Evolutionary conservation across 2,113 vertebrate species (phyloP), one percentile per base, ranked within the genome.

Genomic region (Bombycilla garrulus): DNA sequence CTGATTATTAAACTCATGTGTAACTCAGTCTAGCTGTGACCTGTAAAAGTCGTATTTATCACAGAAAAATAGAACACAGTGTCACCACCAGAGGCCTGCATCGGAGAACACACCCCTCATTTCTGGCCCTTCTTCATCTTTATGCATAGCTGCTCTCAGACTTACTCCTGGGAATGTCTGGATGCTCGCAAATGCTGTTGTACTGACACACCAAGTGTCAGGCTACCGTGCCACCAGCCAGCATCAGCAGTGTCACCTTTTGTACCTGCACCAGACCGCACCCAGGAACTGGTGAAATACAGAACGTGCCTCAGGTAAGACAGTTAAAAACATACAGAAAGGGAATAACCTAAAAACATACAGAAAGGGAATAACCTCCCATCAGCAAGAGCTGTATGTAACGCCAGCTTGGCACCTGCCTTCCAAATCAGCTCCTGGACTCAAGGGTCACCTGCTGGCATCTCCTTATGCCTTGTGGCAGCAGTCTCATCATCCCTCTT

Each of bases 251-350:
- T 2, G 21, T 6, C 11, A 50, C 26, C 4, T 0, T 18, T 6
- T 22, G 48, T 15, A 42, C 40, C 23, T 2, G 3, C 3, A n/a
- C 35, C 31, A 10, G 64, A 6, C 5, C 45, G 65, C 23, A 15
- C 22, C 12, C 16, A 6, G 24, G 11, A 44, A 3, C 35, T 22
- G 72, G 0, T 6, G 25, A 83, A 76, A 80, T 5, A 60, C 5
- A 15, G 31, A 44, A 21, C 0, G 0, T 3, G 9, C 17, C 40
- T 42, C 11, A 7, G 18, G 38, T 1, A 5, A 48, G 42, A 31
- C 6, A 28, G n/a, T 5, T 54, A 33, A 33, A 38, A 31, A 7
- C 1, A 14, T 3, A 12, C 3, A 36, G 25, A 20, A 70, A 57
- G 6, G 17, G 13, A 69, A 38, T 40, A 42, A 48, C 25, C 48